phyloP scores from a whole-genome alignment of 2,888 invertebrate genomes.

The Drosophila tanythrix region DNA sequence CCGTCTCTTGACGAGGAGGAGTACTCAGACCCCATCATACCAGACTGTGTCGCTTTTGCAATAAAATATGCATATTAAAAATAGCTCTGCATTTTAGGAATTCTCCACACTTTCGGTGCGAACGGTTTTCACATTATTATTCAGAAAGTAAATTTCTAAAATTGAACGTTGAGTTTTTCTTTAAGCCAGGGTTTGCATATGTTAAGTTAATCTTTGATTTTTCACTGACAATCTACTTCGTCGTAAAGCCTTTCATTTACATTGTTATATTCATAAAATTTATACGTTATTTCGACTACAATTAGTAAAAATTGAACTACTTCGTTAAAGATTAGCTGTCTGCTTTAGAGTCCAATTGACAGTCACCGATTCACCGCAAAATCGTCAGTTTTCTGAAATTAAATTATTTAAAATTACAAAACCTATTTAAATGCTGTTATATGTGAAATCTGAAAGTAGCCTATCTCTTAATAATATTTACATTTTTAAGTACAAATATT shows the following conservation, averaged over 20 bases:
- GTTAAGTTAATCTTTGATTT: background rate
- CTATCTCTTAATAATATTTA: background rate
- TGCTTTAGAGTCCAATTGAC: background rate
- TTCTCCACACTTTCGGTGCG: background rate
- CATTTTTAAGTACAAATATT: background rate
- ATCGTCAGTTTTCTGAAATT: background rate
- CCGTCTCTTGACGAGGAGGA: background rate
- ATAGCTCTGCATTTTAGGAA: background rate
- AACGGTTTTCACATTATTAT: background rate
- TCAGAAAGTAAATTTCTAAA: background rate
- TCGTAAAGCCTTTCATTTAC: background rate
- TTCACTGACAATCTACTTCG: background rate
- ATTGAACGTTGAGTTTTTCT: background rate
- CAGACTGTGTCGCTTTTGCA: background rate
- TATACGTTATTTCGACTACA: background rate
- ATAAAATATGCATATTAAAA: background rate
- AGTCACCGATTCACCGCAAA: background rate
- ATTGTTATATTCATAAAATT: background rate
- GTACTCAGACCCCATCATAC: background rate
- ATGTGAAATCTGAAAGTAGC: background rate
- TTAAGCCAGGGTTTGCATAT: background rate
- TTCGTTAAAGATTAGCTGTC: background rate
- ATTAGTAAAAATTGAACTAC: background rate
- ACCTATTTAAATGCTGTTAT: too few species aligned
- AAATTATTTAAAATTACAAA: too few species aligned